phyloP scores from a whole-genome alignment of 2,797 vertebrate genomes.

The Sebastiscus albofasciatus region DNA sequence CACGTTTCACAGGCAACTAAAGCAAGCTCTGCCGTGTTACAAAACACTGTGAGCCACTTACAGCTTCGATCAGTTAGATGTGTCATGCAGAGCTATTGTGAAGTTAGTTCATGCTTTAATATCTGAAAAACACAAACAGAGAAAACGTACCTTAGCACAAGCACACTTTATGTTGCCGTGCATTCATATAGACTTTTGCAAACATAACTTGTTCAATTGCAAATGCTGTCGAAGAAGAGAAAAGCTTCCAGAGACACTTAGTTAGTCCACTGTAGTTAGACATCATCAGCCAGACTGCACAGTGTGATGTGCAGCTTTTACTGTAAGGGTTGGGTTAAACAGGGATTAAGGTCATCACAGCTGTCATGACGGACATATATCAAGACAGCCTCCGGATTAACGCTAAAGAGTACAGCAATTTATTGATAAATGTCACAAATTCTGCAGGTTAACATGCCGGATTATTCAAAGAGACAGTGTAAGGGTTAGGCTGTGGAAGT shows the following conservation, averaged over 20 bases:
- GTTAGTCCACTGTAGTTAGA: not conserved
- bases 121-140: not conserved
- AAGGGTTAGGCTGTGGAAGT: not conserved
- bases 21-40: not conserved
- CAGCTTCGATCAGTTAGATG: not conserved
- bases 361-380: constrained; percentile 57
- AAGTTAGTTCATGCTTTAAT: not conserved
- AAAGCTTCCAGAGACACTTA: not conserved
- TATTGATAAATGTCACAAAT: constrained; percentile 46
- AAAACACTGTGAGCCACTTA: not conserved
- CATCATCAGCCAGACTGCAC: constrained; percentile 18
- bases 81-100: not conserved
- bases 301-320: constrained; percentile 24
- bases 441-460: constrained; percentile 1
- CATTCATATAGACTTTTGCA: not conserved
- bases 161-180: not conserved
- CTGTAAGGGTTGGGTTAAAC: constrained; percentile 27
- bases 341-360: constrained; percentile 79
- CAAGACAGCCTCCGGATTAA: constrained; percentile 57
- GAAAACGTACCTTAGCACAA: not conserved
- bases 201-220: not conserved
- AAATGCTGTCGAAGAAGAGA: not conserved
- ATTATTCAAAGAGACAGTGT: constrained; percentile 8
- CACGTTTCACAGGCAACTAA: not conserved
- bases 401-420: constrained; percentile 33